Conservation (phyloP, 2,888 invertebrate genomes). For the Cataglyphis rosenhaueri region DNA sequence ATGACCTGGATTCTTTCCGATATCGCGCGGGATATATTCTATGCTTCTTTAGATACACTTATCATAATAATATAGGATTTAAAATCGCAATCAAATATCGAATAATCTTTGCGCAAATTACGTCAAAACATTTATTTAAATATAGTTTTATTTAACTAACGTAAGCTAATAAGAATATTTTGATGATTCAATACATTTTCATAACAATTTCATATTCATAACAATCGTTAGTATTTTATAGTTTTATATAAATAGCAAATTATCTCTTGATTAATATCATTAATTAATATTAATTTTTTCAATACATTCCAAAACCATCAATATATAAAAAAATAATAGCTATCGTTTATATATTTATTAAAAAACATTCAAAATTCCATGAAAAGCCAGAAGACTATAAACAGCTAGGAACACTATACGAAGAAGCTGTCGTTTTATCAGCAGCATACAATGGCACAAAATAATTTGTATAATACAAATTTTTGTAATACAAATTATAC, state of each 20-base stretch:
- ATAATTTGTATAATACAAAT: not conserved
- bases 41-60: not conserved
- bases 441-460: not conserved
- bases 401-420: not conserved
- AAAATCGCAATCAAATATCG: not conserved
- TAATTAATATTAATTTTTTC: not conserved
- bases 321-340: not conserved
- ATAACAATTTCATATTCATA: not conserved
- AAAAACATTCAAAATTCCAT: not conserved
- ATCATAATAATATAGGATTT: not conserved
- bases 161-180: not conserved
- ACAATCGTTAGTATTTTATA: not conserved
- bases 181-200: not conserved
- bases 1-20: slow-evolving; percentile 4
- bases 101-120: not conserved
- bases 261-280: not conserved
- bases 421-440: not conserved
- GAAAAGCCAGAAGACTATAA: too few relatives aligned
- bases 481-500: not conserved
- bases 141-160: slow-evolving; percentile 16
- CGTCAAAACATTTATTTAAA: slow-evolving; percentile 8
- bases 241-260: not conserved
- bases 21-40: not conserved
- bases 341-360: not conserved
- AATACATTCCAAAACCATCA: not conserved